Evolutionary conservation across 1,140 invertebrate genomes (phyloP), one percentile per base, ranked within the genome.

Genomic region (Pogonomyrmex barbatus): DNA sequence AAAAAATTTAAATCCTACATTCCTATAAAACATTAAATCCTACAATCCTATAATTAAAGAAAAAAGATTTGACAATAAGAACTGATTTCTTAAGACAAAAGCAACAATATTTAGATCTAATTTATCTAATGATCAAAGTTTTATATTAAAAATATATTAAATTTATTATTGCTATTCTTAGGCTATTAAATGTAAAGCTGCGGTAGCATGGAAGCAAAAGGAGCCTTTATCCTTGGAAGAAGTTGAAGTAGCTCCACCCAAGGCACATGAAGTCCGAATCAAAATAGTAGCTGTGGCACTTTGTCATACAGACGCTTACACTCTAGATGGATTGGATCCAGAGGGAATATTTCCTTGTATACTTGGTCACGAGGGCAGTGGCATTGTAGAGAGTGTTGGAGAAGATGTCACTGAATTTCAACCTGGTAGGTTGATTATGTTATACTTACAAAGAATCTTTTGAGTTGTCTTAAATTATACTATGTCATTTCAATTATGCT

Each of bases 251-350:
- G 98, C 97, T n/a, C 98, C 99, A 68, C 99, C 99, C 5, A 98
- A 98, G 95, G 97, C 97, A 2, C 96, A 97, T 90, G 98, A 98
- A 96, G 97, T 97, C n/a, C 96, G 97, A 75, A 95, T 98, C 12
- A 97, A 98, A 95, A 96, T 99, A 70, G 91, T 97, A 5, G 96
- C 97, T 39, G 98, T 98, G 78, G 99, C 98, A 62, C 97, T 99
- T n/a, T 99, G 99, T 93, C 99, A 99, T 92, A 99, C 99, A 0
- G 99, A 99, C 96, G 97, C 98, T 4, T 99, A 99, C 92, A 99
- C 99, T 24, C 94, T 99, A 24, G 97, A 97, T 90, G 99, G 99
- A 14, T 96, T 97, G 87, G 99, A 99, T 95, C 97, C 99, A 0
- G 99, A 99, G 95, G 99, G 99, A 14, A 94, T 97, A 17, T 99